Base-by-base conservation (phyloP, 2,888 invertebrate species). In the Pterostichus niger region DNA sequence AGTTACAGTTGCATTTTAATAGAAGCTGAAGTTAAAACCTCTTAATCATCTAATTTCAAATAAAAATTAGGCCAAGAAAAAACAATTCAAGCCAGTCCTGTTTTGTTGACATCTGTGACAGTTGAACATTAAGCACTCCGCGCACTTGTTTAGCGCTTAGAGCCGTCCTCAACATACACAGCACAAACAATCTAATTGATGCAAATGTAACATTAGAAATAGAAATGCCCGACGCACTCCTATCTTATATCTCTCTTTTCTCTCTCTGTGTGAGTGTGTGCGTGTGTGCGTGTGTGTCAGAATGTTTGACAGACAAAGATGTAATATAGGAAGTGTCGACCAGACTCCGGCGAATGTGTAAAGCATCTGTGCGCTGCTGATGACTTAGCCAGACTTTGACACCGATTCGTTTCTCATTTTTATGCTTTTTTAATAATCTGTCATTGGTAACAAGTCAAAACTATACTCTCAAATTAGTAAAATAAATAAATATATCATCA, bases 171-270 rank as follows among this genome's bases (percentile, higher is more conserved):
- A 56, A 17, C 56, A 13, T 49, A 4, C n/a, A 9, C 64, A 13
- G 31, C 68, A 71, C 68, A 71, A 71, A 71, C 68, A 71, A 71
- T 46, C 68, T 15, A 71, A 71, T 71, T 71, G 68, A 71, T 71
- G 44, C 68, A 71, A 71, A 71, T 71, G 68, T 71, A 71, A 71
- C 46, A 44, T 44, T 68, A 44, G 33, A 35, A n/a, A 64, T 15
- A 59, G 31, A 56, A 17, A 17, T 56, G 56, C 56, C 15, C 7
- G 7, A 40, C 49, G 49, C 49, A 13, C 13, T 56, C 10, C 49
- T 13, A 49, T 49, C 49, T 49, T 40, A 40, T 40, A 40, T 40
- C 9, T 40, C 40, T 9, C 6, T 7, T 40, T 6, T 9, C 6
- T 7, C 3, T 40, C 6, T 49, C 9, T 56, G 56, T 56, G 24